These are phyloP conservation scores for Xestia xanthographa DNA, from an alignment of 2,888 invertebrate genomes.

Conservation along the genomic window DNA sequence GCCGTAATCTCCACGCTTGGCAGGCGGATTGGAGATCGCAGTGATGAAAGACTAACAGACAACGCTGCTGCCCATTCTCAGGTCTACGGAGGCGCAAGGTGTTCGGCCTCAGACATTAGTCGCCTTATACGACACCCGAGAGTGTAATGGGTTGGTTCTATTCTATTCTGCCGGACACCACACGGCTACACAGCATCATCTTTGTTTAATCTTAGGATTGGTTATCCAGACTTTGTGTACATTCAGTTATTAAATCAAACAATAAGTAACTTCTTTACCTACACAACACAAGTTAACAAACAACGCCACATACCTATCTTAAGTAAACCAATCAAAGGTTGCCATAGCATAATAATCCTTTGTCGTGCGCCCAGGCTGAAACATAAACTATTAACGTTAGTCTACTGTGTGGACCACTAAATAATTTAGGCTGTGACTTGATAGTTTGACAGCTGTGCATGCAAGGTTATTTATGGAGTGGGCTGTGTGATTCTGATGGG, in stretches of 20 bases:
- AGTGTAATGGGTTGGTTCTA: too few relatives aligned
- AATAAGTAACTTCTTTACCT: background rate
- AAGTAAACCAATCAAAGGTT: constrained; percentile 17
- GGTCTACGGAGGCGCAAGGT: too few relatives aligned
- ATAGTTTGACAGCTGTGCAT: constrained; percentile 25
- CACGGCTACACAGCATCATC: too few relatives aligned
- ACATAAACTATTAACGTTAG: constrained; percentile 23
- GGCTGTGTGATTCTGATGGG: background rate
- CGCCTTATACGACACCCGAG: too few relatives aligned
- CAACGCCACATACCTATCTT: background rate
- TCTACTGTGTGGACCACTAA: constrained; percentile 10
- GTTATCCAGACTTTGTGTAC: background rate
- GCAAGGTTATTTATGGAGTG: constrained; percentile 19
- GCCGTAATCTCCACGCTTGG: too few relatives aligned
- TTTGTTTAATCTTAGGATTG: background rate
- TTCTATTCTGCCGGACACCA: too few relatives aligned
- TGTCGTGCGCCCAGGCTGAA: constrained; percentile 31
- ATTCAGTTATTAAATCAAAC: background rate
- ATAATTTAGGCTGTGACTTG: constrained; percentile 29
- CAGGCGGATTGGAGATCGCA: too few relatives aligned
- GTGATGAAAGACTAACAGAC: too few relatives aligned
- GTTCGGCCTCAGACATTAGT: too few relatives aligned
- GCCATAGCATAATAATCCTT: constrained; percentile 28
- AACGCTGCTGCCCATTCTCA: too few relatives aligned
- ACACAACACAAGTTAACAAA: constrained; percentile 12